These are phyloP conservation scores for Leptodactylus fuscus DNA, from an alignment of 2,113 vertebrate species.

Conservation along the genomic window DNA sequence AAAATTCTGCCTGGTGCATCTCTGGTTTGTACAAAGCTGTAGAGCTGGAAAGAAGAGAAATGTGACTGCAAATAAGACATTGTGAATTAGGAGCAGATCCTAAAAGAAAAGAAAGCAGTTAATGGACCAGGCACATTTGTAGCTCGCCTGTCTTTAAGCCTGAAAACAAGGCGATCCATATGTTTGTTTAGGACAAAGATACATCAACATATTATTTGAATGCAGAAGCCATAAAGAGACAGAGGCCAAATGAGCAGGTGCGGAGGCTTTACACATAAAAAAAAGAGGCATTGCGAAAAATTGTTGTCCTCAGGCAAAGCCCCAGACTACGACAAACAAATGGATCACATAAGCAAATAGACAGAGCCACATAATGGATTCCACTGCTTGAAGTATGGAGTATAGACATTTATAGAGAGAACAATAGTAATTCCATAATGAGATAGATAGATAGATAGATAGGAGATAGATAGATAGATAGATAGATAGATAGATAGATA, in stretches of 20 bases:
- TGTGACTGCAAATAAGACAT: not conserved
- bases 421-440: not conserved
- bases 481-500: conserved; percentile 13
- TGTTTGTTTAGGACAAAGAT: conserved; percentile 43
- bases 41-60: not conserved
- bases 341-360: conserved; percentile 45
- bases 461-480: conserved; percentile 7
- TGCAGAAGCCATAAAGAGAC: conserved; percentile 45
- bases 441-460: not conserved
- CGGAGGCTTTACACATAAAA: conserved; percentile 31
- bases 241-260: conserved; percentile 35
- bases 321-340: conserved; percentile 12
- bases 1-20: not conserved
- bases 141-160: not conserved
- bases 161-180: not conserved
- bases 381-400: not conserved
- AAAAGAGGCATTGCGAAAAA: conserved; percentile 30
- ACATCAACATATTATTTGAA: conserved; percentile 53
- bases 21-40: not conserved
- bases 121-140: not conserved
- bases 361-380: conserved; percentile 8
- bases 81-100: not conserved
- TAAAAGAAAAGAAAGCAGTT: conserved; percentile 3
- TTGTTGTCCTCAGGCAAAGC: conserved; percentile 33
- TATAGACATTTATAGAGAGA: too few relatives aligned